Conservation (phyloP, 2,113 vertebrate species). For the Muntiacus muntjak region DNA sequence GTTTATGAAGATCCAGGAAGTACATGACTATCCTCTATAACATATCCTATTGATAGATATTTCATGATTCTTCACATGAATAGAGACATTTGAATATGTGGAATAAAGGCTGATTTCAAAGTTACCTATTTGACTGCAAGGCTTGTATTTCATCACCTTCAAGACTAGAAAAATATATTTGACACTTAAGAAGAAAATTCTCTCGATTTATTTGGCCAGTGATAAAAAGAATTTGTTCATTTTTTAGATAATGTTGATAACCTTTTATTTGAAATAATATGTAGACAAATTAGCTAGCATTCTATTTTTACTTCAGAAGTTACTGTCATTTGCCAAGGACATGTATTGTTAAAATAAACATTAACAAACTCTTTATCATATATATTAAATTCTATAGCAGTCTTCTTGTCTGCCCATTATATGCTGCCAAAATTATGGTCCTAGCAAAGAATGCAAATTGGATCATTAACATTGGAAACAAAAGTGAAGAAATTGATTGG, state of each 20-base stretch:
- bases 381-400: neutral
- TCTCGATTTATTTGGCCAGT: neutral
- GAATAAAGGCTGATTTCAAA: neutral
- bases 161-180: neutral
- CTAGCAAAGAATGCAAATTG: constrained; percentile 34
- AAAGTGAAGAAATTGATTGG: constrained; percentile 36
- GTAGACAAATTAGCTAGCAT: neutral
- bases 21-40: neutral
- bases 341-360: constrained; percentile 5
- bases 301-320: neutral
- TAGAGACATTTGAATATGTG: neutral
- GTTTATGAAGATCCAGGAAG: neutral
- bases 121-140: neutral
- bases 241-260: neutral
- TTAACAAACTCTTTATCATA: neutral
- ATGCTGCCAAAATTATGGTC: constrained; percentile 34
- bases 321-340: neutral
- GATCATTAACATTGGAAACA: constrained; percentile 38
- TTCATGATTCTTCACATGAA: neutral
- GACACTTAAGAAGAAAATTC: neutral
- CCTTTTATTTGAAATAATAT: constrained; percentile 12
- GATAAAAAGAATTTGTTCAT: neutral
- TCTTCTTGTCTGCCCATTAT: neutral
- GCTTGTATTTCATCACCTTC: neutral
- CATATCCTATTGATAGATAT: neutral